Base-by-base conservation (phyloP, 2,888 invertebrate species). In the Tipula vernalis region DNA sequence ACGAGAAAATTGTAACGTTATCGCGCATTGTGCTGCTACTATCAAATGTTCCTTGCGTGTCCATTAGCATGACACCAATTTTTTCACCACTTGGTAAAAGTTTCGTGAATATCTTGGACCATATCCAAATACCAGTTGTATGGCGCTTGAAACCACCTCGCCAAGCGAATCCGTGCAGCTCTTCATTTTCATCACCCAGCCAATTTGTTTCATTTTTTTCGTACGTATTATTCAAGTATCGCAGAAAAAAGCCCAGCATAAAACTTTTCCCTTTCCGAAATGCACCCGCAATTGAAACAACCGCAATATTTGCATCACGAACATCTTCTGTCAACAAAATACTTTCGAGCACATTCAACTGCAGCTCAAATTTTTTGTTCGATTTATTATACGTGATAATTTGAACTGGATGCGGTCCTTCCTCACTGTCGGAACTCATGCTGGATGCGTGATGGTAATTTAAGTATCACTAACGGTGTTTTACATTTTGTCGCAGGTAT, bases 41-140 rank as follows among this genome's bases (percentile, higher is more conserved):
- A 36, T 87, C 87, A 18, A 87, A 87, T 18, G 86, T 85, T 15
- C 87, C 87, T 86, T 87, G 87, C 8, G 87, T 87, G 71, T 87
- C 87, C 10, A 87, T 41, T 3, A 87, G 12, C 5, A 87, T 28
- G 0, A 87, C 71, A n/a, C 86, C 87, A 6, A 87, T 42, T 57
- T 87, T 87, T 36, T 87, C 86, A 12, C 86, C 87, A 86, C 36
- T 86, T 8, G 86, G 36, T 83, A 39, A 8, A 10, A 83, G 39
- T 10, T 83, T 86, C 8, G 84, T 86, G 18, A 84, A 87, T 1
- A 87, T 42, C 36, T 86, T 86, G 0, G 87, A 85, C 87, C 87
- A 87, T 6, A 87, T 51, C 10, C 42, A 57, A 3, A 87, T 86
- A 1, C 87, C 87, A 8, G 86, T 87, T 8, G 87, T 87, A 18